phyloP scores from a whole-genome alignment of 2,888 invertebrate species.

The Adelognathus sp. region DNA sequence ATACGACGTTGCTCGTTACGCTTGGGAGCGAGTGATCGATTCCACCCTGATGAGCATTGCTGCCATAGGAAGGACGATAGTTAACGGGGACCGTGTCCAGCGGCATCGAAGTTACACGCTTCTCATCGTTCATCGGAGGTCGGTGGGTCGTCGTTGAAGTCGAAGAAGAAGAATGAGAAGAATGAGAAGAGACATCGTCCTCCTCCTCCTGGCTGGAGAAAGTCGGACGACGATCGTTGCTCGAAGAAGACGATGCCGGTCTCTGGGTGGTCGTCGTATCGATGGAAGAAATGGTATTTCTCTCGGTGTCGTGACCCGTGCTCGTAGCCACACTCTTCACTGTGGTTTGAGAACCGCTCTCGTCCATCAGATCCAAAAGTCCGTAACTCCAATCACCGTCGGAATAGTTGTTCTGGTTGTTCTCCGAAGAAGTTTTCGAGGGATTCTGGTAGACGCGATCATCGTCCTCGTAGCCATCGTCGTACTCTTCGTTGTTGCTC shows the following conservation, averaged over 20 bases:
- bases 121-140: constrained; percentile 10
- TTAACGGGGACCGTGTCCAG: constrained; percentile 63
- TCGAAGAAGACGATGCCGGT: constrained; percentile 60
- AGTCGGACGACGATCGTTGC: constrained; percentile 2
- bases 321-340: constrained; percentile 10
- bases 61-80: constrained; percentile 60
- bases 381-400: constrained; percentile 36
- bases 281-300: constrained; percentile 9
- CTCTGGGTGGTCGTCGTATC: constrained; percentile 58
- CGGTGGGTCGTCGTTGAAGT: background rate
- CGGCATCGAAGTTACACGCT: constrained; percentile 71
- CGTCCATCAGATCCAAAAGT: constrained; percentile 15
- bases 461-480: constrained; percentile 78
- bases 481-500: constrained; percentile 73
- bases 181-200: too few relatives aligned
- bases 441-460: constrained; percentile 50
- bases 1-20: constrained; percentile 53
- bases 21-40: constrained; percentile 56
- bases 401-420: constrained; percentile 16
- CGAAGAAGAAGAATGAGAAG: too few relatives aligned
- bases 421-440: background rate
- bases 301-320: constrained; percentile 16
- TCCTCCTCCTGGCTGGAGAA: constrained; percentile 2
- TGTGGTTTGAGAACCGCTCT: background rate
- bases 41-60: constrained; percentile 54